Evolutionary conservation across 2,888 invertebrate genomes (phyloP), one percentile per base, ranked within the genome.

Genomic region (Bibio marci): DNA sequence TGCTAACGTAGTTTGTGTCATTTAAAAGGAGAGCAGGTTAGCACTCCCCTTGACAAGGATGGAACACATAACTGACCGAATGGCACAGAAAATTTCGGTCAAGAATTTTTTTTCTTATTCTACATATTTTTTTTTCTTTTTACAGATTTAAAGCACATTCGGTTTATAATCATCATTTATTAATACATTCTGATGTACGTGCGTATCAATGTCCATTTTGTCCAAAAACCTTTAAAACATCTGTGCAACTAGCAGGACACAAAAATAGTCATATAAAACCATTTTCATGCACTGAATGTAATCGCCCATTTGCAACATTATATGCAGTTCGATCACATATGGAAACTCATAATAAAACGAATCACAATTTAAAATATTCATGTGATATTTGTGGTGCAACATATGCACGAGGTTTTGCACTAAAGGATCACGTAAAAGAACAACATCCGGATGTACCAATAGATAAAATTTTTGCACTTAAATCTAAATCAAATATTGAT

Each of bases 1-100:
- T n/a, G n/a, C n/a, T n/a, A n/a, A n/a, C n/a, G n/a, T n/a, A n/a
- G n/a, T n/a, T 26, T 35, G 37, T 40, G 37, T 88, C 78, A 82
- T 86, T 86, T 85, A 80, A 86, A 88, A 90, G 90, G 90, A 91
- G 90, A 91, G 90, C 80, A 69, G 77, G 80, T 82, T 82, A 81
- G 81, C 81, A 81, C 81, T 82, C 81, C 80, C 80, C 41, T 42
- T 40, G 19, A 30, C 31, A 39, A 32, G 35, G 35, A 38, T 31
- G 38, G 37, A 34, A 36, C 35, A 43, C 30, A 37, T 41, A 19
- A 32, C 25, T 17, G 34, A 32, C 32, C 33, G 38, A 13, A 30
- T 33, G 38, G 38, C 38, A 38, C 33, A 32, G 33, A 22, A 26
- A 32, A 12, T n/a, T 34, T 34, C 38, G 28, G 22, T 26, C 38